Conservation (phyloP, 1,140 invertebrate species). For the Drosophila varians region DNA sequence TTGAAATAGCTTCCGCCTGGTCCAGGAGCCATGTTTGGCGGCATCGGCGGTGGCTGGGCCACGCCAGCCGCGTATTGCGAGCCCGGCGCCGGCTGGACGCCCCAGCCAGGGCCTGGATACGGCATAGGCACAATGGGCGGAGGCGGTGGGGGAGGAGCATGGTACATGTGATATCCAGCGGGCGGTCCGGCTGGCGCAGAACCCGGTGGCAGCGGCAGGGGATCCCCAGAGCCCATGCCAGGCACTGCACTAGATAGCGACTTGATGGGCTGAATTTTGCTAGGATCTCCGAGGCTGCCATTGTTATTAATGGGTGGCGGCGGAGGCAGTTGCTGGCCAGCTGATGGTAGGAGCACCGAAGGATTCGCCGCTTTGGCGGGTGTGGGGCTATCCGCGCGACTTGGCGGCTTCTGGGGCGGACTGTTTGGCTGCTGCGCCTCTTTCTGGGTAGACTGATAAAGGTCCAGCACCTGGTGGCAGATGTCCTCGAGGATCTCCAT, state of each 20-base stretch:
- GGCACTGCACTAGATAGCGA: conserved; percentile 48
- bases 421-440: conserved; percentile 85
- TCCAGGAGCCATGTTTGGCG: conserved; percentile 43
- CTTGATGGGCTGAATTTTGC: conserved; percentile 65
- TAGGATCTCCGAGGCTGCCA: conserved; percentile 43
- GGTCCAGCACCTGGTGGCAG: conserved; percentile 96
- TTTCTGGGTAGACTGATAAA: conserved; percentile 89
- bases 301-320: conserved; percentile 34
- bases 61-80: conserved; percentile 48
- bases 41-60: conserved; percentile 60
- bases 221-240: conserved; percentile 39
- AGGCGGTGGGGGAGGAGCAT: conserved; percentile 71
- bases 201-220: background rate
- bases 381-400: conserved; percentile 79
- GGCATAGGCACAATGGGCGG: conserved; percentile 61
- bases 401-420: conserved; percentile 85
- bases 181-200: conserved; percentile 1
- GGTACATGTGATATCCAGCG: conserved; percentile 58
- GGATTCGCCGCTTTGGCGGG: conserved; percentile 17
- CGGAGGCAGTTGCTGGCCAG: conserved; percentile 15
- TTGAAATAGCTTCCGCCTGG: conserved; percentile 56
- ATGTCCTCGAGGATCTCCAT: conserved; percentile 98
- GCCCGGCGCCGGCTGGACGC: conserved; percentile 51
- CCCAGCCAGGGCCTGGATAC: conserved; percentile 46
- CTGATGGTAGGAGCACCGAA: background rate